phyloP scores from a whole-genome alignment of 1,140 invertebrate species.

The Brachionus calyciflorus region DNA sequence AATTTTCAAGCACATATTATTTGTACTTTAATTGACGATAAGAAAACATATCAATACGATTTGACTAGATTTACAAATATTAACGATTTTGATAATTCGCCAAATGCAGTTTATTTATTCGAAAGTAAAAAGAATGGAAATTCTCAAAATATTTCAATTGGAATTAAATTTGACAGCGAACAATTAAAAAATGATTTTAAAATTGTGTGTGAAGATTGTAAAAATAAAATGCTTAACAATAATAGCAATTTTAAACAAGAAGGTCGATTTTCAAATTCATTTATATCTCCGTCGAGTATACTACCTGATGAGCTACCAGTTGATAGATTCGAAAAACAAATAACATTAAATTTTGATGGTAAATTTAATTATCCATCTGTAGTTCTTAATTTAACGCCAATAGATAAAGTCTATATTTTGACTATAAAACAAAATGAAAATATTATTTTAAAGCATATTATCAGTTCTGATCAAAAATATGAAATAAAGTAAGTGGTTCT shows the following conservation, averaged over 20 bases:
- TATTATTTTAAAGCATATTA: conserved; percentile 6
- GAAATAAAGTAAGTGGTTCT: background rate
- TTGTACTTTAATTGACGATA: background rate
- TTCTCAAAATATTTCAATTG: background rate
- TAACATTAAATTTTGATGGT: conserved; percentile 11
- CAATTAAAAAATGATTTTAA: background rate
- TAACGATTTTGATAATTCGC: conserved; percentile 11
- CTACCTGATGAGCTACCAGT: background rate
- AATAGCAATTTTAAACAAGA: background rate
- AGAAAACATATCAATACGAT: background rate
- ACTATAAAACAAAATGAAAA: conserved; percentile 27
- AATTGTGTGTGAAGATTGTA: background rate
- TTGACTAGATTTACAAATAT: background rate
- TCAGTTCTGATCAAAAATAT: background rate
- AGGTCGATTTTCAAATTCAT: background rate
- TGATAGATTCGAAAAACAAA: conserved; percentile 28
- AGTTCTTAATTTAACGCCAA: conserved; percentile 2
- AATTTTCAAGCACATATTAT: conserved; percentile 10
- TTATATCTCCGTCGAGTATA: background rate
- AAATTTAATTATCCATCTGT: background rate
- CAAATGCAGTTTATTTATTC: background rate
- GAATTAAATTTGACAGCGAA: background rate
- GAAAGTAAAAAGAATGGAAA: background rate
- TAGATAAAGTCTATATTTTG: conserved; percentile 14
- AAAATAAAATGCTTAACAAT: conserved; percentile 30